These are phyloP conservation scores for Proales similis DNA, from an alignment of 1,140 invertebrate species.

Conservation along the genomic window DNA sequence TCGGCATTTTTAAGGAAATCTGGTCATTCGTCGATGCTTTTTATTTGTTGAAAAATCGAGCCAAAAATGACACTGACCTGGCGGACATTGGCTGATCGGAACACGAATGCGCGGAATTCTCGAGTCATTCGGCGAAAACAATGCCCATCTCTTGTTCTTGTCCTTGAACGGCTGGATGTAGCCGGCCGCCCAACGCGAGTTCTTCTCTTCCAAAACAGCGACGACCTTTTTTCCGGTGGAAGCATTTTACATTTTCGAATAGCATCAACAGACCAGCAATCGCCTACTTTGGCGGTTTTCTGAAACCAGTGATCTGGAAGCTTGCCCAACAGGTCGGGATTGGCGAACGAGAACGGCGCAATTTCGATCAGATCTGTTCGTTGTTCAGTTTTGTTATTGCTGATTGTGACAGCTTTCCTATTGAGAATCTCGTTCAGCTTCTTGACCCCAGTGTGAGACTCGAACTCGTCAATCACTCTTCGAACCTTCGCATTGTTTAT, in stretches of 20 bases:
- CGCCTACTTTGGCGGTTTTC: neutral
- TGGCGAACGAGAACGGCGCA: conserved; percentile 8
- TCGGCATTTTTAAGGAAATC: conserved; percentile 28
- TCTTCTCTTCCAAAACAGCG: conserved; percentile 55
- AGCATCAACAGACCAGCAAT: neutral
- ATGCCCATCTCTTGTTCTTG: conserved; percentile 55
- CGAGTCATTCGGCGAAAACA: conserved; percentile 66
- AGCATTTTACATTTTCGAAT: neutral
- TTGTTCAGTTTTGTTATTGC: neutral
- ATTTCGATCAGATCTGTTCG: conserved; percentile 13
- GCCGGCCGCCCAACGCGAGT: conserved; percentile 64
- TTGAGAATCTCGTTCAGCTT: conserved; percentile 7
- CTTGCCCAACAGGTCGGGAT: conserved; percentile 2
- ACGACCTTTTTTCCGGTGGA: conserved; percentile 52
- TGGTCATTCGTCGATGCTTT: neutral
- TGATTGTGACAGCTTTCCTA: neutral
- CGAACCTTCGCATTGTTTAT: neutral
- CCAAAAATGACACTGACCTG: conserved; percentile 41
- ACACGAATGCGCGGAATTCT: conserved; percentile 66
- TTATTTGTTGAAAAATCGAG: neutral
- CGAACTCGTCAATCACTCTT: neutral
- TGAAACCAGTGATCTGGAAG: conserved; percentile 41
- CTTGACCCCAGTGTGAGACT: conserved; percentile 13
- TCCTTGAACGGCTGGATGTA: conserved; percentile 59
- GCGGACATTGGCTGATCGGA: conserved; percentile 59